These are phyloP conservation scores for Pseudoatta argentina DNA, from an alignment of 1,140 invertebrate species.

Conservation along the genomic window DNA sequence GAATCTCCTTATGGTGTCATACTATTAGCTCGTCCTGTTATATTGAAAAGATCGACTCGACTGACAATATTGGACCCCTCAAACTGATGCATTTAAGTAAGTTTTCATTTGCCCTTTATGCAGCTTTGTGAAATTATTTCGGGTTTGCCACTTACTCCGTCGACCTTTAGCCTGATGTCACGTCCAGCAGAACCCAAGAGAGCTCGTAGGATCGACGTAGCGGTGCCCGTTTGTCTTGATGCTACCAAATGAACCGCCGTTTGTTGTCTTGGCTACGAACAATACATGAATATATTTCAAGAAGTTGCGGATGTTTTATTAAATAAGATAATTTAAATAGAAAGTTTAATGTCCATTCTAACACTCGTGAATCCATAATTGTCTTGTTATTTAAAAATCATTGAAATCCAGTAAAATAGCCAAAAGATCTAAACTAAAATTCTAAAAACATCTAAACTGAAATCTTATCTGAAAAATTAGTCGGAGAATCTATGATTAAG, in stretches of 20 bases:
- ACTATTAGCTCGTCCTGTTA: neutral
- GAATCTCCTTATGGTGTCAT: neutral
- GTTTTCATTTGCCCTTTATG: neutral
- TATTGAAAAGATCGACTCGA: slow-evolving; percentile 9
- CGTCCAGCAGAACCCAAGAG: slow-evolving; percentile 94
- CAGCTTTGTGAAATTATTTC: neutral
- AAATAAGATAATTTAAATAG: neutral
- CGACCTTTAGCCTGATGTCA: slow-evolving; percentile 93
- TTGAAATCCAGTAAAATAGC: neutral
- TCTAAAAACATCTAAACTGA: neutral
- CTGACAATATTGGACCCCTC: neutral
- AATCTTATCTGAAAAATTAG: neutral
- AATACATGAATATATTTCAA: neutral
- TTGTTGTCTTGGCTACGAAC: slow-evolving; percentile 91
- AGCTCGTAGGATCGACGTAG: slow-evolving; percentile 94
- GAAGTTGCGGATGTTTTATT: slow-evolving; percentile 31
- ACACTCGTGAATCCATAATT: neutral
- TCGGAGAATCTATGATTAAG: neutral
- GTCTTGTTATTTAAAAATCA: neutral
- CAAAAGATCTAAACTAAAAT: neutral
- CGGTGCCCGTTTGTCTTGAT: slow-evolving; percentile 95
- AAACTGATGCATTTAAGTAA: neutral
- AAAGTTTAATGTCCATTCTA: neutral
- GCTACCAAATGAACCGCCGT: slow-evolving; percentile 97
- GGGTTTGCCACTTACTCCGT: slow-evolving; percentile 91